A percentile compares a stretch with the other conserved stretches of the same genome.
These are phyloP conservation scores for Astreopora myriophthalma DNA, from an alignment of 64 coral and sea anemone species.

Conservation along the genomic window DNA sequence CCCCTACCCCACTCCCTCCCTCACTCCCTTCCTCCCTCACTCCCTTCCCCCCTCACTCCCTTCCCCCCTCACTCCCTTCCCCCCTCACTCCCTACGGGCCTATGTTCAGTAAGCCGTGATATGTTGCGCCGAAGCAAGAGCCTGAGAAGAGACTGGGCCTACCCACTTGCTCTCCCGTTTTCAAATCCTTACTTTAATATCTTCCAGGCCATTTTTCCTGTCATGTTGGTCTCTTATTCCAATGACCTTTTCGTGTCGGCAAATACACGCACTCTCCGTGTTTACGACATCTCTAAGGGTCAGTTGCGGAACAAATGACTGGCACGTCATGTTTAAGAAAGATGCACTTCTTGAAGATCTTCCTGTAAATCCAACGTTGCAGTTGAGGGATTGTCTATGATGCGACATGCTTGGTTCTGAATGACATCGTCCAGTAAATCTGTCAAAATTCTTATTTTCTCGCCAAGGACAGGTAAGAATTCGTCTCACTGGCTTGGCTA, in stretches of 20 bases:
- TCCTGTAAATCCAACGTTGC: neutral
- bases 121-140: too few relatives aligned
- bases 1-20: too few relatives aligned
- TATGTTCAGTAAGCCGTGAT: too few relatives aligned
- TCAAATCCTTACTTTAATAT: neutral
- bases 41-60: too few relatives aligned
- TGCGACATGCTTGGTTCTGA: slow-evolving; percentile 19
- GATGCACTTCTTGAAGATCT: neutral
- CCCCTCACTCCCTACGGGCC: too few relatives aligned
- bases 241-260: neutral
- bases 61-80: too few relatives aligned
- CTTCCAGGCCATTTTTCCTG: neutral
- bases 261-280: neutral
- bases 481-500: neutral
- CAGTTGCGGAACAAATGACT: neutral
- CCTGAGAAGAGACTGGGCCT: neutral
- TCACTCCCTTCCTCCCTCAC: too few relatives aligned
- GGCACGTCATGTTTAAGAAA: neutral
- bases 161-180: neutral
- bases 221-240: neutral
- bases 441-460: neutral
- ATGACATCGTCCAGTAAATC: neutral
- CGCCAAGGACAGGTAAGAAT: neutral
- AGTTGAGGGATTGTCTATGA: neutral
- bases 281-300: slow-evolving; percentile 21